Evolutionary conservation across 2,888 invertebrate genomes (phyloP), one percentile per base, ranked within the genome.

Genomic region (Prenolepis imparis): DNA sequence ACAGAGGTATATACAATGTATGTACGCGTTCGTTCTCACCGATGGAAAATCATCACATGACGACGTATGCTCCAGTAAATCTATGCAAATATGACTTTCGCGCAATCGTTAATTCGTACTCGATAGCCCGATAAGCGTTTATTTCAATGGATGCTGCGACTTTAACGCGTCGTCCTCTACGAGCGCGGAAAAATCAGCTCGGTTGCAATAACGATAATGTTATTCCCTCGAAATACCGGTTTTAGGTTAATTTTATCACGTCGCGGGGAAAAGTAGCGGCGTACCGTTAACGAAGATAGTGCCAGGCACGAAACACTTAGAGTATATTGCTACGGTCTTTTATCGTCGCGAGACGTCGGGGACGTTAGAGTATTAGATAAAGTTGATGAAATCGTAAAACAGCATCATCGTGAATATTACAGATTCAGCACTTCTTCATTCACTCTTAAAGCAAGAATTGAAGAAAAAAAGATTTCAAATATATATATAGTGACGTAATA

Each of bases 61-160:
- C 32, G 70, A 52, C 64, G 18, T 67, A 12, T 24, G 24, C 0
- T 9, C 15, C 59, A 67, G 48, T 67, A 88, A 84, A 88, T 86
- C 82, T 83, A 78, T 84, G 82, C 74, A 80, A 86, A 88, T 81
- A 86, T 28, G 52, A 86, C 84, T 70, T 70, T 36, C 44, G 32
- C 67, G 24, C 28, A 75, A 36, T 21, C n/a, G n/a, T 82, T 87
- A 84, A 85, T 87, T 67, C 84, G 21, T 24, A 80, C 72, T 52
- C 82, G 61, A 80, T 84, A 44, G 39, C 55, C 52, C 82, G 84
- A 61, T 82, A 68, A 87, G 59, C 44, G 21, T 55, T 68, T 21
- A 28, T 44, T 61, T 21, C 21, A 32, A 63, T 52, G n/a, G 3
- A 48, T 57, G 36, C 18, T 52, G 41, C 36, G 61, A 66, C 41